Base-by-base conservation (phyloP, 2,888 invertebrate genomes). In the Euphydryas editha region DNA sequence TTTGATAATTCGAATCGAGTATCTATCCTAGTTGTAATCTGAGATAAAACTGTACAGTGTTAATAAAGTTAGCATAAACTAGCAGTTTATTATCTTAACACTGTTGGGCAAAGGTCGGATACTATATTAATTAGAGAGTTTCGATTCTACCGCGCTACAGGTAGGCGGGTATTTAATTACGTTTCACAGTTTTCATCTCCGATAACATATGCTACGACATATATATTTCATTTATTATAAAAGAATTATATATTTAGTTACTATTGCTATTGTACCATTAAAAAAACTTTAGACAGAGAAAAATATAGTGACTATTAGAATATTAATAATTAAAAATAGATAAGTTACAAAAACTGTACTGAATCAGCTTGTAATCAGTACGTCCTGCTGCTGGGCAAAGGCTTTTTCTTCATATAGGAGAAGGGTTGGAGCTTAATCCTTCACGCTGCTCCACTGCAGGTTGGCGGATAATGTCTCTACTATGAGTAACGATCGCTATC, bases 41-140 rank as follows among this genome's bases (percentile, higher is more conserved):
- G 21, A 54, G 18, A 61, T 39, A 58, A 61, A 61, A 61, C 46
- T 55, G 65, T 37, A 11, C 30, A 55, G 61, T 61, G 59, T 68
- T 65, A 68, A 68, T 68, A 64, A 49, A 68, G 61, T 61, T 65
- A 68, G 65, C 61, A 68, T 68, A 68, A 58, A 46, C 30, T 58
- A 7, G 10, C 18, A 11, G 18, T 42, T 51, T 61, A 65, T 68
- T 61, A 58, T 46, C 61, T 58, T 24, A 51, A 64, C 68, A 68
- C 65, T 37, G 68, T 65, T 51, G 68, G 65, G 61, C 65, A 65
- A 11, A 65, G 68, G 68, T 46, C 65, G 47, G 15, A n/a, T 47
- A 18, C 58, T 54, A 42, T 59, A 65, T 64, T 65, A 68, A 58
- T 61, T 61, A 59, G 58, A 47, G 46, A 64, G 58, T 64, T 42